Evolutionary conservation across 2,797 vertebrate genomes (phyloP).

Genomic region (Hemitrygon akajei): DNA sequence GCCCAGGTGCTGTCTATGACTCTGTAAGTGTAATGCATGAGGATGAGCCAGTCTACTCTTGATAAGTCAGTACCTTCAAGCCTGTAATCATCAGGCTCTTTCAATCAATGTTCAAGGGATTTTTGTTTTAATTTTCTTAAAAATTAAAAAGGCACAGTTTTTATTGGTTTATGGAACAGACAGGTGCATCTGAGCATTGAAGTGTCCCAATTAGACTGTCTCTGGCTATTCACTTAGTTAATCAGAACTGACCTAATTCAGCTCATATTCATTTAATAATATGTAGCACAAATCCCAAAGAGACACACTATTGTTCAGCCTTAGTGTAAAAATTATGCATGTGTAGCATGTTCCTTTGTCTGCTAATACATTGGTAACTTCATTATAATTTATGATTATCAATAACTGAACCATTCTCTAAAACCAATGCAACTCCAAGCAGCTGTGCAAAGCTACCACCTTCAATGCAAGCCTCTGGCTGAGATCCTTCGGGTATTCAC

Average conservation of each 20-base stretch:
- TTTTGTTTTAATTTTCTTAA: background rate
- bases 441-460: background rate
- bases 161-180: background rate
- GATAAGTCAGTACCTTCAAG: background rate
- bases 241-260: constrained; percentile 7
- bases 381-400: background rate
- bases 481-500: background rate
- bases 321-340: background rate
- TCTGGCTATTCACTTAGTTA: background rate
- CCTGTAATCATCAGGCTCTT: background rate
- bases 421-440: background rate
- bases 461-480: background rate
- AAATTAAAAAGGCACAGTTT: background rate
- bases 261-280: background rate
- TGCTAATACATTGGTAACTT: background rate
- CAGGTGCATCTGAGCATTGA: background rate
- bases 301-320: background rate
- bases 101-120: background rate
- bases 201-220: background rate
- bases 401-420: background rate
- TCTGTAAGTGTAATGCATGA: background rate
- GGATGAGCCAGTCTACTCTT: background rate
- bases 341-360: background rate
- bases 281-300: background rate
- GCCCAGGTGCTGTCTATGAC: background rate